phyloP scores from a whole-genome alignment of 2,797 vertebrate genomes.

The Siniperca scherzeri region DNA sequence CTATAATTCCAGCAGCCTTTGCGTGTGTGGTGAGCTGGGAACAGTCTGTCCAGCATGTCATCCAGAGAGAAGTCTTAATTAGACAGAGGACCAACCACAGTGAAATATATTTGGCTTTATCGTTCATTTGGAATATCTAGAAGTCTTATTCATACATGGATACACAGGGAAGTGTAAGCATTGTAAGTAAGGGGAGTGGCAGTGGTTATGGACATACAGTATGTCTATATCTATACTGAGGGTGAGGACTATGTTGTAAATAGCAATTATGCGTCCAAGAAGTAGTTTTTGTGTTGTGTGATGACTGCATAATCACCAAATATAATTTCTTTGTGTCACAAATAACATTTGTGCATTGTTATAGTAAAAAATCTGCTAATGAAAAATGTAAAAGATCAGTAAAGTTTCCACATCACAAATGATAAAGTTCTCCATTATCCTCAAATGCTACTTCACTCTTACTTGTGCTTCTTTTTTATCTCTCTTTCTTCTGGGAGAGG shows the following conservation, averaged over 20 bases:
- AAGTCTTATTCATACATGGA: not conserved
- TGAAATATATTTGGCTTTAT: not conserved
- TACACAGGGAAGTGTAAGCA: not conserved
- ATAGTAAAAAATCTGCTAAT: not conserved
- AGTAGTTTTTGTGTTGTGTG: not conserved
- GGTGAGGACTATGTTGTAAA: not conserved
- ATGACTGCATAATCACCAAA: not conserved
- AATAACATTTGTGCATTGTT: not conserved
- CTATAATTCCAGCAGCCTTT: not conserved
- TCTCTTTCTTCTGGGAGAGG: not conserved
- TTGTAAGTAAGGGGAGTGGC: not conserved
- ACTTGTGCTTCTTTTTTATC: slow-evolving; percentile 3
- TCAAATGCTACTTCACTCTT: slow-evolving; percentile 3
- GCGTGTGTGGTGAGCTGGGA: not conserved
- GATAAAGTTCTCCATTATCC: not conserved
- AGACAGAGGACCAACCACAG: not conserved
- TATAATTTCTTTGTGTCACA: not conserved
- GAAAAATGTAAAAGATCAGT: not conserved
- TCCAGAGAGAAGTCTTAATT: not conserved
- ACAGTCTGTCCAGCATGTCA: not conserved
- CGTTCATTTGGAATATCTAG: not conserved
- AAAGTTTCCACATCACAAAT: not conserved
- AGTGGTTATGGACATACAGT: not conserved
- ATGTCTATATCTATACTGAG: not conserved
- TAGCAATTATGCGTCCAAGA: not conserved